These are phyloP conservation scores for Kradibia gibbosae DNA, from an alignment of 1,140 invertebrate species.

Conservation along the genomic window DNA sequence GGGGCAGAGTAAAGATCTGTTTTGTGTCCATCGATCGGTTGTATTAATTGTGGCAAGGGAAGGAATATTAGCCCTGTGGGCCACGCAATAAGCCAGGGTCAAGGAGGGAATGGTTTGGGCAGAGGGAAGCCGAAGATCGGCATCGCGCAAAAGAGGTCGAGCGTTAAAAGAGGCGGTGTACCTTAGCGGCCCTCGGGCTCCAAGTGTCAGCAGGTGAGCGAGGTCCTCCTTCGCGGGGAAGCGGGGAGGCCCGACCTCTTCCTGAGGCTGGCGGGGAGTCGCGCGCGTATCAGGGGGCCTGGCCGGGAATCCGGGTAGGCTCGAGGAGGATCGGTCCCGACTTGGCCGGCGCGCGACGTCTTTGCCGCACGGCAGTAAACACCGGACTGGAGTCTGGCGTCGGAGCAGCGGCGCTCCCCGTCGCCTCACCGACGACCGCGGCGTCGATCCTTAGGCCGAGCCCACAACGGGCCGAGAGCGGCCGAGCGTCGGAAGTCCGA, in stretches of 20 bases:
- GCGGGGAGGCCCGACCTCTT: neutral
- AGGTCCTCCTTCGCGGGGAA: neutral
- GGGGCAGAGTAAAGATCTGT: too few species aligned
- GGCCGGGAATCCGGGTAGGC: neutral
- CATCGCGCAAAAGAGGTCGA: neutral
- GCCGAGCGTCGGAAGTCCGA: neutral
- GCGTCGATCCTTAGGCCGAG: slow-evolving; percentile 14
- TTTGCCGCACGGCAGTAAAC: slow-evolving; percentile 35
- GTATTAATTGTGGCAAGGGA: too few species aligned
- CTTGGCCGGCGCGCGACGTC: neutral
- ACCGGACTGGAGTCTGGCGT: slow-evolving; percentile 38
- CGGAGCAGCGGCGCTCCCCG: neutral
- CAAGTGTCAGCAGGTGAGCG: neutral
- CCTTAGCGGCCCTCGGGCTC: neutral
- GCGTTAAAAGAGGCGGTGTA: neutral
- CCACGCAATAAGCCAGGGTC: too few species aligned
- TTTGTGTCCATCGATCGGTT: too few species aligned
- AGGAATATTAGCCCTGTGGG: too few species aligned
- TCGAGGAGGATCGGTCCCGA: neutral
- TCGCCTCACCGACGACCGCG: slow-evolving; percentile 16
- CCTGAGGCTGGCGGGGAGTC: too few species aligned
- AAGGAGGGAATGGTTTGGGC: too few species aligned
- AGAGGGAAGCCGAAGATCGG: too few species aligned
- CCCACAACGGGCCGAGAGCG: slow-evolving; percentile 16
- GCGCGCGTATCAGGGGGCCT: too few species aligned